Conservation (phyloP, 2,113 vertebrate species). For the Aleadryas rufinucha region DNA sequence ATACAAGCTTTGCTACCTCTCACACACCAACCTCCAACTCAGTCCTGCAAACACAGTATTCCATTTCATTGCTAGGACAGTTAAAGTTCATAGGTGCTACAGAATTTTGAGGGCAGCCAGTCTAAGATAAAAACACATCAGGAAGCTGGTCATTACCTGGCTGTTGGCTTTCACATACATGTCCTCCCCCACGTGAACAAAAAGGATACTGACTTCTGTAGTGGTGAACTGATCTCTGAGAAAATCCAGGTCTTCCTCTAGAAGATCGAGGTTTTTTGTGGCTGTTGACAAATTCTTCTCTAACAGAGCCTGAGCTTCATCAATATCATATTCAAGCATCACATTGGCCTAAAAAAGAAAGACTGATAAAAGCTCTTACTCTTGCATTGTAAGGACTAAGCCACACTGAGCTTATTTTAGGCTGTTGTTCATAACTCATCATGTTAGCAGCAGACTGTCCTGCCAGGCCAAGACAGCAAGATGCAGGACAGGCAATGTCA, state of each 20-base stretch:
- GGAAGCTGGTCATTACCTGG: neutral
- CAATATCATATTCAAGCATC: conserved; percentile 98
- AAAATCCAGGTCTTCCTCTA: conserved; percentile 96
- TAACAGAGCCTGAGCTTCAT: conserved; percentile 91
- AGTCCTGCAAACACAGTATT: neutral
- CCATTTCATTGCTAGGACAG: neutral
- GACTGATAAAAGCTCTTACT: neutral
- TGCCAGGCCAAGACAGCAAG: neutral
- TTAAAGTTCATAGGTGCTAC: neutral
- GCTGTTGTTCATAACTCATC: neutral
- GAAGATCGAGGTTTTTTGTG: conserved; percentile 90
- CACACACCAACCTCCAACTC: neutral
- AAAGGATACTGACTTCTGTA: conserved; percentile 99
- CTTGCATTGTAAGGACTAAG: neutral
- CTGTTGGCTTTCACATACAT: neutral
- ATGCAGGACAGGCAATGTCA: neutral
- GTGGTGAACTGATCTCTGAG: conserved; percentile 98
- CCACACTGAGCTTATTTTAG: neutral
- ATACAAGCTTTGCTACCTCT: neutral
- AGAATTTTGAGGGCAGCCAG: neutral
- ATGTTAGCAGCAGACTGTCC: neutral
- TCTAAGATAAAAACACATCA: neutral
- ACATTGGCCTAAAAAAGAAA: conserved; percentile 86
- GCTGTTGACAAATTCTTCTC: conserved; percentile 95
- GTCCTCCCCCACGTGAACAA: neutral